phyloP scores from a whole-genome alignment of 2,888 invertebrate species.

The Idaea aversata region DNA sequence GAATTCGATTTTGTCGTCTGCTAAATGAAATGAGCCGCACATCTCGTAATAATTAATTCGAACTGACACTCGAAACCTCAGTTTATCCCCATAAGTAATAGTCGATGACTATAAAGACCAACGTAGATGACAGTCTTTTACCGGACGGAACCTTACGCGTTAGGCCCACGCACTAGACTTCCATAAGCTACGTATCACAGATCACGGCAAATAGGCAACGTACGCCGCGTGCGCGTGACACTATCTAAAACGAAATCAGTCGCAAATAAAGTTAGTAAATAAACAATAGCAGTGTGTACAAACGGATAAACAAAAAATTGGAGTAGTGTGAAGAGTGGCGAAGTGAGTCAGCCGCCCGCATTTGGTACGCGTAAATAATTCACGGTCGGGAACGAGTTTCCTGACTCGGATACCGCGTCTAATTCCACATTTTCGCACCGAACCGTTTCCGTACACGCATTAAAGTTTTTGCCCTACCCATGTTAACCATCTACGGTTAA shows the following conservation, averaged over 20 bases:
- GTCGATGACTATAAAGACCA: too few relatives aligned
- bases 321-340: conserved; percentile 36
- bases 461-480: conserved; percentile 64
- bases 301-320: conserved; percentile 22
- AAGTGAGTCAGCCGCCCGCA: conserved; percentile 42
- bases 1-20: conserved; percentile 65
- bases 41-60: conserved; percentile 63
- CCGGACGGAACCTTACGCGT: neutral
- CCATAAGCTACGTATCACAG: neutral
- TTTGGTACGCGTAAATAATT: conserved; percentile 66
- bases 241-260: neutral
- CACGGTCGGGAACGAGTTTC: conserved; percentile 53
- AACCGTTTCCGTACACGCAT: conserved; percentile 59
- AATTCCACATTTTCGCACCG: conserved; percentile 67
- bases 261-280: conserved; percentile 30
- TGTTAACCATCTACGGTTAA: conserved; percentile 62
- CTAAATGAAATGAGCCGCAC: conserved; percentile 63
- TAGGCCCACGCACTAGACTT: neutral
- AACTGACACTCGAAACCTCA: too few relatives aligned
- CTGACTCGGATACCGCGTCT: conserved; percentile 60
- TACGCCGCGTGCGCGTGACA: neutral
- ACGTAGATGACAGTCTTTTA: neutral
- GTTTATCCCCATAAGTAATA: too few relatives aligned
- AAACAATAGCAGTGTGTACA: conserved; percentile 40
- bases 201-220: neutral